Evolutionary conservation across 2,113 vertebrate genomes (phyloP).

Genomic region (Ciconia boyciana): DNA sequence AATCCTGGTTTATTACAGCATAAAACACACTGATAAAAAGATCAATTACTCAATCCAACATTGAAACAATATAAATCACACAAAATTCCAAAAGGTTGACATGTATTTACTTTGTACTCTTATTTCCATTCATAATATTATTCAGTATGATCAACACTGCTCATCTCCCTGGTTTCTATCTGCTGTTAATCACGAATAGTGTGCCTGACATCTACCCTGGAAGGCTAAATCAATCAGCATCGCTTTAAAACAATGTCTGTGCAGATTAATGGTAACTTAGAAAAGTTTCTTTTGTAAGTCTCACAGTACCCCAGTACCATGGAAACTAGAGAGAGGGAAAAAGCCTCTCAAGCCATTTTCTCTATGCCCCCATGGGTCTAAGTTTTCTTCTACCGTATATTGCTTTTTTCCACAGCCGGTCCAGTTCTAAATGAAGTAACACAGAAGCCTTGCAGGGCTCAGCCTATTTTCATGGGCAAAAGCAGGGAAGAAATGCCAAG

Average conservation of each 20-base stretch:
- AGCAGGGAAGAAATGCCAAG: not conserved
- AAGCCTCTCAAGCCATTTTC: not conserved
- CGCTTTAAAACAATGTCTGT: not conserved
- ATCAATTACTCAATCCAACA: conserved; percentile 5
- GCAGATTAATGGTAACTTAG: not conserved
- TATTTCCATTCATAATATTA: not conserved
- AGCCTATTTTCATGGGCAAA: not conserved
- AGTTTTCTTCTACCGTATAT: not conserved
- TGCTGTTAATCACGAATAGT: not conserved
- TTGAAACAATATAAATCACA: not conserved
- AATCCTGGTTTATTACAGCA: not conserved
- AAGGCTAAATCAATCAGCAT: conserved; percentile 1
- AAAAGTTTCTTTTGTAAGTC: not conserved
- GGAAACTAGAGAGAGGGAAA: not conserved
- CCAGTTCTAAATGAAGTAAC: not conserved
- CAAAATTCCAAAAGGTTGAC: conserved; percentile 32
- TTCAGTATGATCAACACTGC: not conserved
- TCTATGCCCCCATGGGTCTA: not conserved
- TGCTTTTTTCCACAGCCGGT: not conserved
- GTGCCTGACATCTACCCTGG: not conserved
- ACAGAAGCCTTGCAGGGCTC: not conserved
- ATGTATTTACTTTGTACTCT: conserved; percentile 1
- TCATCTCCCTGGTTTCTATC: conserved; percentile 13
- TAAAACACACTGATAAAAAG: not conserved
- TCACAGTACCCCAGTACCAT: not conserved